Evolutionary conservation across 64 coral and sea anemone species (phyloP).

Genomic region (Pocillopora damicornis): DNA sequence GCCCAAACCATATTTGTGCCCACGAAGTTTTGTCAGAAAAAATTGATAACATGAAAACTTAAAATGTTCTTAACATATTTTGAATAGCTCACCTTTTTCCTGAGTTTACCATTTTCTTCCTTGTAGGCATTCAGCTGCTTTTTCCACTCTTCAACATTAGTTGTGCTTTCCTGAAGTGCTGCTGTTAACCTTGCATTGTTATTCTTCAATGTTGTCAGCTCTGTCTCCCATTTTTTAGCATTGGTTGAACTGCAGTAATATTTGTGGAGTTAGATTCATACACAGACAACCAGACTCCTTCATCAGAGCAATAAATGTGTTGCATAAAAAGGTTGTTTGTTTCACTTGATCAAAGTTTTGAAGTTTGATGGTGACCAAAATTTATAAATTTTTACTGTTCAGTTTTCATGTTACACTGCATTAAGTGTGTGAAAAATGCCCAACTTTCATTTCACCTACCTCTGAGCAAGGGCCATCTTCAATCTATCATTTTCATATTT

Average conservation of each 20-base stretch:
- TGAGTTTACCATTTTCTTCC: slow-evolving; percentile 86
- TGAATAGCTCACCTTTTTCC: slow-evolving; percentile 63
- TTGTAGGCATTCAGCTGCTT: slow-evolving; percentile 96
- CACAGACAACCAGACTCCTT: no score
- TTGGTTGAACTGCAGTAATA: slow-evolving; percentile 71
- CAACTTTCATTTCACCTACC: slow-evolving; percentile 31
- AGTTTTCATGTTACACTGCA: no score
- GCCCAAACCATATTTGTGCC: no score
- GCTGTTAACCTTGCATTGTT: slow-evolving; percentile 96
- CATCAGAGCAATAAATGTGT: no score
- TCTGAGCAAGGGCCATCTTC: slow-evolving; percentile 97
- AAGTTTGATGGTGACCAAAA: no score
- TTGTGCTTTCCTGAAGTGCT: slow-evolving; percentile 93
- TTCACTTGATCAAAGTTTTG: no score
- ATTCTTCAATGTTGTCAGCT: slow-evolving; percentile 92
- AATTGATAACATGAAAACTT: no score
- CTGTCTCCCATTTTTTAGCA: slow-evolving; percentile 99
- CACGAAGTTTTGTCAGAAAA: no score
- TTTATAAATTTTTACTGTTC: no score
- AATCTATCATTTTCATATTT: slow-evolving; percentile 99
- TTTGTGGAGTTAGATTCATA: no score
- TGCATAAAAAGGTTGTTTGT: no score
- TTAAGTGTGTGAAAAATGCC: neutral
- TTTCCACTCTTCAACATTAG: slow-evolving; percentile 99
- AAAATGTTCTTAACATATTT: no score